Conservation (phyloP, 1,140 invertebrate species). For the Leptinotarsa texana region DNA sequence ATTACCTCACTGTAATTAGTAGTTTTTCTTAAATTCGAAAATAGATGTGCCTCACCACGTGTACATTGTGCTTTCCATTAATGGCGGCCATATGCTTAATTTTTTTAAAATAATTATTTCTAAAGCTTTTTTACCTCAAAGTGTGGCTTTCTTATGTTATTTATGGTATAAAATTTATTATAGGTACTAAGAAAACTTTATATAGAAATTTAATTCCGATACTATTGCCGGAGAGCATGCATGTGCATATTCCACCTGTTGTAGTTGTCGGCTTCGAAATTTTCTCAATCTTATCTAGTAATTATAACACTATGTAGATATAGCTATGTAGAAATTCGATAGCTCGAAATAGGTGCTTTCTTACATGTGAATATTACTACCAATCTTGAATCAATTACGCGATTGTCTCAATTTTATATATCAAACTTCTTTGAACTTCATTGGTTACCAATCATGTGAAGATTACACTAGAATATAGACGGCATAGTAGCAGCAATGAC, state of each 20-base stretch:
- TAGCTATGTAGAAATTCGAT: too few relatives aligned
- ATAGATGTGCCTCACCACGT: slow-evolving; percentile 49
- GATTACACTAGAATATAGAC: too few relatives aligned
- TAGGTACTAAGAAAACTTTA: neutral
- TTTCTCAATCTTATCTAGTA: slow-evolving; percentile 5
- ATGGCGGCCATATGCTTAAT: slow-evolving; percentile 54
- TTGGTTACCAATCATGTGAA: too few relatives aligned
- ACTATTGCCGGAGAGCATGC: neutral
- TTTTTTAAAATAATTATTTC: slow-evolving; percentile 22
- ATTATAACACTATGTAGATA: neutral
- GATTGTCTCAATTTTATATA: slow-evolving; percentile 7
- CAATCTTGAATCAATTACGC: slow-evolving; percentile 20
- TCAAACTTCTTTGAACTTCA: too few relatives aligned
- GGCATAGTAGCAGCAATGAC: too few relatives aligned
- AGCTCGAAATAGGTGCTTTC: neutral
- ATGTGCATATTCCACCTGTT: slow-evolving; percentile 28
- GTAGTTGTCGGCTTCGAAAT: slow-evolving; percentile 8
- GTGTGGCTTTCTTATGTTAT: slow-evolving; percentile 2
- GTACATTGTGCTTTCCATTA: slow-evolving; percentile 43
- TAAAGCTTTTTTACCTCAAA: neutral
- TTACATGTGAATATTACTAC: neutral
- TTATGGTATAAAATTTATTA: slow-evolving; percentile 3
- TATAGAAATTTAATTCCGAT: neutral
- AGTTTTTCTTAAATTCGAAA: slow-evolving; percentile 33
- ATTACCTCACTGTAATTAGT: slow-evolving; percentile 16